Conservation (phyloP, 1,140 invertebrate genomes). For the Hydropsyche tenuis region DNA sequence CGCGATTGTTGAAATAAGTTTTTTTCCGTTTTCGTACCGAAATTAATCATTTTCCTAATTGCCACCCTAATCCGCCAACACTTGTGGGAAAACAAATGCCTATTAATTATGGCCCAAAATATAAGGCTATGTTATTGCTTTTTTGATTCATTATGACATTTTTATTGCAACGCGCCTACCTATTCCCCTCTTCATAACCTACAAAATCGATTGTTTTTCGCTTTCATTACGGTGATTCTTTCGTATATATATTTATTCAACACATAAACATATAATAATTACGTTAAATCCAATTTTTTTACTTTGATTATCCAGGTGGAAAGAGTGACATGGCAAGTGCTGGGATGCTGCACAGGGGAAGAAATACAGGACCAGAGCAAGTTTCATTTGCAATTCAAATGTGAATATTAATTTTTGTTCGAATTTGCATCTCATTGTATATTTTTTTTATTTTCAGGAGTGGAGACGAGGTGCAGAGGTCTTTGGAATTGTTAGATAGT, state of each 20-base stretch:
- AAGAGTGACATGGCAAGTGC: slow-evolving; percentile 63
- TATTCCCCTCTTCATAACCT: not conserved
- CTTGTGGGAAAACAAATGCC: slow-evolving; percentile 39
- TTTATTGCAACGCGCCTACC: slow-evolving; percentile 33
- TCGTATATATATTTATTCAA: slow-evolving; percentile 11
- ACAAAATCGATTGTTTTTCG: slow-evolving; percentile 5
- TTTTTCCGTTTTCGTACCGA: slow-evolving; percentile 26
- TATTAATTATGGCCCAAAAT: slow-evolving; percentile 40
- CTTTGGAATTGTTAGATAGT: slow-evolving; percentile 82
- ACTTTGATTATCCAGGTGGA: slow-evolving; percentile 53
- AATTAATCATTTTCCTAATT: slow-evolving; percentile 38
- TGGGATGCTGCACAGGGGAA: slow-evolving; percentile 64
- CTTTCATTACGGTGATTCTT: not conserved
- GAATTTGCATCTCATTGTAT: not conserved
- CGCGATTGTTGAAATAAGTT: not conserved
- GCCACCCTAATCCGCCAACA: slow-evolving; percentile 28
- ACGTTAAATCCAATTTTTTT: not conserved
- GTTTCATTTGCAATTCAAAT: slow-evolving; percentile 45
- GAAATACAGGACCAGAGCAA: slow-evolving; percentile 64
- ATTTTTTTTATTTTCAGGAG: slow-evolving; percentile 63
- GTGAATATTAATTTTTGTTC: not conserved
- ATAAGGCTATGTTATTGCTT: slow-evolving; percentile 36
- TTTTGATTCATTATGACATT: slow-evolving; percentile 41
- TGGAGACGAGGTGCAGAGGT: slow-evolving; percentile 80
- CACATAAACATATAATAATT: not conserved